A percentile compares a stretch with the other conserved stretches of the same genome.
Evolutionary conservation across 2,113 vertebrate species (phyloP).

Genomic region (Periophthalmus modestus): DNA sequence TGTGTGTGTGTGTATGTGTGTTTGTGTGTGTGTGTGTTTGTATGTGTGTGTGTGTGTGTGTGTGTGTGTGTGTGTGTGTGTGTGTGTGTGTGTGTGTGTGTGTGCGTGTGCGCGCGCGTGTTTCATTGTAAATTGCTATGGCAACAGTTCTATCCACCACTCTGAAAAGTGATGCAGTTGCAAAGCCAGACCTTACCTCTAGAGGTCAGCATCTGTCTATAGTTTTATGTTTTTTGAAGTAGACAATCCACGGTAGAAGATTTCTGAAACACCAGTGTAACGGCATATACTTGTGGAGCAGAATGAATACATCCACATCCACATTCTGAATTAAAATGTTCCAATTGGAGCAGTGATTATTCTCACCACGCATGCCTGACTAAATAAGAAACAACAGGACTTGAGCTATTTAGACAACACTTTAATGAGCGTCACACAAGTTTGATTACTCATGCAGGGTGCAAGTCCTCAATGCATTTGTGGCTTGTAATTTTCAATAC

Average conservation of each 20-base stretch:
- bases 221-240: slow-evolving; percentile 61
- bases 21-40: no score
- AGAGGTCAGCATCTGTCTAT: slow-evolving; percentile 75
- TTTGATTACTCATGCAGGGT: not conserved
- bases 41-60: no score
- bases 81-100: no score
- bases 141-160: not conserved
- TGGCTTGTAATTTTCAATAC: slow-evolving; percentile 17
- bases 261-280: not conserved
- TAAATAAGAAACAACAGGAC: slow-evolving; percentile 2
- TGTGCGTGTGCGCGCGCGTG: no score
- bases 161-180: slow-evolving; percentile 50
- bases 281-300: not conserved
- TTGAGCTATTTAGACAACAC: slow-evolving; percentile 10
- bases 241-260: slow-evolving; percentile 29
- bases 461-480: not conserved
- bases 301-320: not conserved
- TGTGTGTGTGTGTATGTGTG: no score
- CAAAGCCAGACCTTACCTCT: slow-evolving; percentile 66
- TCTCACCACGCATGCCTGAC: slow-evolving; percentile 9
- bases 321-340: not conserved
- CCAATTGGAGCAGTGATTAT: slow-evolving; percentile 15
- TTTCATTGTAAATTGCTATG: no score
- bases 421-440: not conserved
- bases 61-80: no score